phyloP scores from a whole-genome alignment of 2,797 vertebrate species.

The Crenichthys baileyi region DNA sequence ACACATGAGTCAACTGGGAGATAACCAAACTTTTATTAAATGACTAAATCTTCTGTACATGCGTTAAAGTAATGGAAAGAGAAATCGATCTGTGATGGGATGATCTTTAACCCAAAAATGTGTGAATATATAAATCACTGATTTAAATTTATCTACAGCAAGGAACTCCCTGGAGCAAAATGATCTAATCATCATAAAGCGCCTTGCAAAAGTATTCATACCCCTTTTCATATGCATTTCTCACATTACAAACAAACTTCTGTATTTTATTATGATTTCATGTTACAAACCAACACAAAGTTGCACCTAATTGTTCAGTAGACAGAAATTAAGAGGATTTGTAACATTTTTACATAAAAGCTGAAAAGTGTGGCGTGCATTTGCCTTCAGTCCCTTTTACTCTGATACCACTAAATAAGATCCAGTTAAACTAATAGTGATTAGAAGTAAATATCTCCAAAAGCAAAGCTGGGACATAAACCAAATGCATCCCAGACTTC shows the following conservation, averaged over 20 bases:
- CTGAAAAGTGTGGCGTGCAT: background rate
- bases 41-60: slow-evolving; percentile 83
- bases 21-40: slow-evolving; percentile 86
- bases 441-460: background rate
- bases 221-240: background rate
- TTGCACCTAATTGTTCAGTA: background rate
- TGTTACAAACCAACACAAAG: background rate
- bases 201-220: background rate
- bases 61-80: slow-evolving; percentile 67
- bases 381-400: background rate
- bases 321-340: background rate
- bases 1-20: slow-evolving; percentile 71
- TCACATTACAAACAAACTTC: background rate
- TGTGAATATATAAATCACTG: background rate
- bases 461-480: too few species aligned
- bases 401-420: background rate
- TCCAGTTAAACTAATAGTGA: background rate
- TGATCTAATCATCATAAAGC: background rate
- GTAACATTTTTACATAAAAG: background rate
- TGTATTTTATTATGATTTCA: too few species aligned
- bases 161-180: slow-evolving; percentile 32
- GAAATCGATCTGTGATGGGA: slow-evolving; percentile 35
- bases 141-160: slow-evolving; percentile 31
- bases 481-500: background rate
- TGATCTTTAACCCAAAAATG: slow-evolving; percentile 35